Evolutionary conservation across 2,888 invertebrate species (phyloP), one percentile per base, ranked within the genome.

Genomic region (Tridacna gigas): DNA sequence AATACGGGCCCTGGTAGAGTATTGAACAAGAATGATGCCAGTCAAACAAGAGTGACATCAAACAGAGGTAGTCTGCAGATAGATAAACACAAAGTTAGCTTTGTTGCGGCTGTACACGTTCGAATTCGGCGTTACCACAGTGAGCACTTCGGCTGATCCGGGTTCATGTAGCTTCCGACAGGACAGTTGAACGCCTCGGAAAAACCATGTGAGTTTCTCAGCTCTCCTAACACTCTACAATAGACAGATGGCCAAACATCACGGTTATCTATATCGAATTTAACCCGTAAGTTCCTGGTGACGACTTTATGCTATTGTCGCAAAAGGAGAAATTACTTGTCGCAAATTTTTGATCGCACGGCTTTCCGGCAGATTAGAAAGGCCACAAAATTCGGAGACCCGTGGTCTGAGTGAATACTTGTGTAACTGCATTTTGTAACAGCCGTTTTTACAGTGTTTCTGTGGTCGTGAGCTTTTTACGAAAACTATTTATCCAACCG

Each of bases 221-320:
- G 86, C 26, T 92, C 91, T 48, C 92, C 92, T 26, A 91, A 90
- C 1, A 93, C 92, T 80, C 92, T 93, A 90, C 26, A 91, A 89
- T 45, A 4, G 37, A 37, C 2, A 37, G 37, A 60, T 60, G 4
- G 9, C 4, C n/a, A 20, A 60, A 60, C 60, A 60, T 60, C 20
- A n/a, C 18, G 18, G 9, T 20, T 2, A 60, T 60, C 60, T 60
- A 20, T n/a, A 60, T 20, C n/a, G 60, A 60, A 60, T 18, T 60
- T 20, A 18, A 60, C 18, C 9, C 60, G 9, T 20, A 4, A 3
- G 18, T 18, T 20, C 60, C 4, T n/a, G 60, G 4, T 3, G n/a
- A 20, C n/a, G 60, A 60, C 18, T 20, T 18, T n/a, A 3, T 60
- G 60, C 18, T 4, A 60, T 20, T 60, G 60, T 18, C 9, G n/a